Conservation (phyloP, 2,888 invertebrate species). For the Dinocampus coccinellae region DNA sequence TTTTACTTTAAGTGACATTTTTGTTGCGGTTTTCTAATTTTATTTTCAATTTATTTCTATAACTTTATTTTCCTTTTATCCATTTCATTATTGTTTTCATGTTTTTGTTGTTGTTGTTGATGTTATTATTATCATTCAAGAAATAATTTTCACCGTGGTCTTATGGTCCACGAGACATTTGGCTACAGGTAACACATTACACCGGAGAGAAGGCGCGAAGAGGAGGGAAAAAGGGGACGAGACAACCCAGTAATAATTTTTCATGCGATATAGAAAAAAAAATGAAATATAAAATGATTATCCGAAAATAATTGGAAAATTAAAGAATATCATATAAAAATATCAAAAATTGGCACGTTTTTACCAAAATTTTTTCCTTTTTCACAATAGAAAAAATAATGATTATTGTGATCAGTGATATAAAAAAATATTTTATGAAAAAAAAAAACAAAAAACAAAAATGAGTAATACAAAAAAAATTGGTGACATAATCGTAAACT, state of each 20-base stretch:
- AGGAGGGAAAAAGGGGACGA: no score
- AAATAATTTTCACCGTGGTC: slow-evolving; percentile 58
- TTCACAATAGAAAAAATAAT: no score
- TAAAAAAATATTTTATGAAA: no score
- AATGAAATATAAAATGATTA: not conserved
- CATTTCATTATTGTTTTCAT: no score
- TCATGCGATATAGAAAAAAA: not conserved
- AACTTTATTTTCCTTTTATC: slow-evolving; percentile 1
- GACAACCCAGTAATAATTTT: not conserved
- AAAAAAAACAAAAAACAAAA: not conserved
- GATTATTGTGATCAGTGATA: no score
- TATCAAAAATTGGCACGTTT: no score
- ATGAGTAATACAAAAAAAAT: not conserved
- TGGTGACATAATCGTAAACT: not conserved
- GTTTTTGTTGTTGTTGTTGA: no score
- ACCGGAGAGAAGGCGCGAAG: slow-evolving; percentile 8
- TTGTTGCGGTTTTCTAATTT: not conserved
- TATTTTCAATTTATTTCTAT: not conserved
- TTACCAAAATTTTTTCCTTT: no score
- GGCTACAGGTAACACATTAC: slow-evolving; percentile 62
- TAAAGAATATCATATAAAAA: no score
- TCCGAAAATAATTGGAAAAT: not conserved
- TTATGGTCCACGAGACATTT: slow-evolving; percentile 65
- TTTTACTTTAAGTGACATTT: not conserved
- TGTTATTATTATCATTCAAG: slow-evolving; percentile 15